phyloP scores from a whole-genome alignment of 1,140 invertebrate genomes.

The Apis laboriosa region DNA sequence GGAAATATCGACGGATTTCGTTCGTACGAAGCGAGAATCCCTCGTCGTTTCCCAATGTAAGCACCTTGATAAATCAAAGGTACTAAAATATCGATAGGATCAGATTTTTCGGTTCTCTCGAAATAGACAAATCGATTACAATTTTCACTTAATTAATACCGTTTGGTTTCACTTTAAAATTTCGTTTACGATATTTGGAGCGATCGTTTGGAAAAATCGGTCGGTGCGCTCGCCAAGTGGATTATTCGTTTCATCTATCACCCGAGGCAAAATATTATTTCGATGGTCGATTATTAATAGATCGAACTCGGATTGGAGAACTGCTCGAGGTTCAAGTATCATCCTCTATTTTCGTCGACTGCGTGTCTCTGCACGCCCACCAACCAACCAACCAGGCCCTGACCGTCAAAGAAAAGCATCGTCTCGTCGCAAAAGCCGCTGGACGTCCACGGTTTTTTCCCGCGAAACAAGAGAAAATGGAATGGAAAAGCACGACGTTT shows the following conservation, averaged over 20 bases:
- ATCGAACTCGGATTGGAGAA: slow-evolving; percentile 56
- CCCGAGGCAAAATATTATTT: slow-evolving; percentile 2
- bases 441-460: slow-evolving; percentile 19
- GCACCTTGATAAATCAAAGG: too few species aligned
- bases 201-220: too few species aligned
- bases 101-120: not conserved
- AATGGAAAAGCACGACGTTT: slow-evolving; percentile 30
- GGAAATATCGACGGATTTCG: slow-evolving; percentile 45
- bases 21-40: not conserved
- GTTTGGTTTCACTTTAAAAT: too few species aligned
- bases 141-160: too few species aligned
- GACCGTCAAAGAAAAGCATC: slow-evolving; percentile 60
- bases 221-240: not conserved
- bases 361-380: slow-evolving; percentile 43
- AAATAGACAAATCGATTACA: too few species aligned
- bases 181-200: too few species aligned
- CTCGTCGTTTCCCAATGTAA: too few species aligned
- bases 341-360: slow-evolving; percentile 53
- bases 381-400: slow-evolving; percentile 31
- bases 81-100: too few species aligned
- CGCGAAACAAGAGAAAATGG: slow-evolving; percentile 28
- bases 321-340: slow-evolving; percentile 47
- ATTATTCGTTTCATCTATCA: not conserved
- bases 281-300: slow-evolving; percentile 52
- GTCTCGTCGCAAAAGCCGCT: not conserved